A percentile compares a stretch with the other conserved stretches of the same genome.
These are phyloP conservation scores for Zosterops pallidus DNA, from an alignment of 2,113 vertebrate genomes.

Conservation along the genomic window DNA sequence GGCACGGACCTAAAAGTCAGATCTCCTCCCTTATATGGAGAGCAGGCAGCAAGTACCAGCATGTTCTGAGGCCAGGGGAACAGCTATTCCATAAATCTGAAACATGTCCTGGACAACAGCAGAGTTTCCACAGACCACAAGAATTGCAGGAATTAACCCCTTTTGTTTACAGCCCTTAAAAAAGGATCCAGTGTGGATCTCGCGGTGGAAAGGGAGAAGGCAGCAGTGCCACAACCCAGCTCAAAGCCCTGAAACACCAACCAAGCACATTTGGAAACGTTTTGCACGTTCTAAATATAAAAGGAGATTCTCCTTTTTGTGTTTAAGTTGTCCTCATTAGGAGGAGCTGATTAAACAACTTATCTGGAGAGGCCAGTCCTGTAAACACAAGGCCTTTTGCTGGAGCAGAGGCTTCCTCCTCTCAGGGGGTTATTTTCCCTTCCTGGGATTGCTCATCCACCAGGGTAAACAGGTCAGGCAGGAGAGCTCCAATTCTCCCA, in stretches of 20 bases:
- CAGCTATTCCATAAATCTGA: conserved; percentile 50
- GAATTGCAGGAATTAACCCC: conserved; percentile 52
- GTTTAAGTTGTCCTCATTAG: conserved; percentile 1
- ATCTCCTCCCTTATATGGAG: conserved; percentile 46
- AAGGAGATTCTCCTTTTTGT: background rate
- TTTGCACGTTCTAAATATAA: background rate
- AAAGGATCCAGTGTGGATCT: background rate
- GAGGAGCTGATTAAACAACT: conserved; percentile 19
- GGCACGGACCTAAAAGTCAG: background rate
- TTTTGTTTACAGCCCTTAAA: background rate
- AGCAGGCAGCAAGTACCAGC: conserved; percentile 25
- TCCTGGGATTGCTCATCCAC: background rate
- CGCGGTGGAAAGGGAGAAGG: rapidly evolving
- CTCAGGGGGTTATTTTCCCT: background rate
- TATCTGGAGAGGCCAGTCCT: background rate
- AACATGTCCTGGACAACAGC: conserved; percentile 17
- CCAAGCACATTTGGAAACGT: background rate
- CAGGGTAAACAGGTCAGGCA: background rate
- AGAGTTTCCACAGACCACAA: conserved; percentile 29
- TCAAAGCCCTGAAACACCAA: background rate
- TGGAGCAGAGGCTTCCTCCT: background rate
- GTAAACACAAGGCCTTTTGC: background rate
- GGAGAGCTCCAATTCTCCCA: background rate
- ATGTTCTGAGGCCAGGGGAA: background rate
- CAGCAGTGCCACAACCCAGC: background rate